Conservation (phyloP, 2,113 vertebrate genomes). For the Sarotherodon lohbergeri region DNA sequence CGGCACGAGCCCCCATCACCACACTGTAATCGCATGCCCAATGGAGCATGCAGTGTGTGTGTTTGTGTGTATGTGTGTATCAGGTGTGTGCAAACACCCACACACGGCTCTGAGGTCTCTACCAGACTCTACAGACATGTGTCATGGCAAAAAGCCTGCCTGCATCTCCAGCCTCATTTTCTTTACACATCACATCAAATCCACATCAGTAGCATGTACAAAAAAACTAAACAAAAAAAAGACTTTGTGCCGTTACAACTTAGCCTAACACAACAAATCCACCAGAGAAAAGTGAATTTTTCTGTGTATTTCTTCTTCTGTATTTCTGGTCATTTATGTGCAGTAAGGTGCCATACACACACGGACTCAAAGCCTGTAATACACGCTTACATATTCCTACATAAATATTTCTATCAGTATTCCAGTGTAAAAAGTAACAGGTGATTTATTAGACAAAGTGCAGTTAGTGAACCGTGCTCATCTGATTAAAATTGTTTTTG, state of each 20-base stretch:
- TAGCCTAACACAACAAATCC: not conserved
- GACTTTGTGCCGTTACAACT: not conserved
- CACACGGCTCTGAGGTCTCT: not conserved
- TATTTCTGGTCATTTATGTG: not conserved
- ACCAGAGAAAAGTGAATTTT: not conserved
- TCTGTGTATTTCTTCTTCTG: not conserved
- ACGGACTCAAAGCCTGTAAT: not conserved
- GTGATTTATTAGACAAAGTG: not conserved
- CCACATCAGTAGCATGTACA: not conserved
- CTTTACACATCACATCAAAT: not conserved
- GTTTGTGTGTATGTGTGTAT: not conserved
- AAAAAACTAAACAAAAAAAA: not conserved
- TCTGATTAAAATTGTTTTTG: constrained; percentile 20
- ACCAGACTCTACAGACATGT: not conserved
- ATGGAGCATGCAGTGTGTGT: constrained; percentile 22
- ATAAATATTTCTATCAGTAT: constrained; percentile 4
- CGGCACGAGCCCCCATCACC: constrained; percentile 29
- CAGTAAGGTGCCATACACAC: not conserved
- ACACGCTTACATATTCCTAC: not conserved
- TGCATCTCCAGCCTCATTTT: not conserved
- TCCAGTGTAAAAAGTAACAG: not conserved
- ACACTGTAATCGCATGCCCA: constrained; percentile 32
- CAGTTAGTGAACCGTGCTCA: not conserved
- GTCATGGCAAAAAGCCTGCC: not conserved
- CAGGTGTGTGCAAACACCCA: not conserved